Percentiles rank a stretch among this genome's conserved stretches.
Conservation (phyloP, 1,140 invertebrate species). For the Euwallacea fornicatus region DNA sequence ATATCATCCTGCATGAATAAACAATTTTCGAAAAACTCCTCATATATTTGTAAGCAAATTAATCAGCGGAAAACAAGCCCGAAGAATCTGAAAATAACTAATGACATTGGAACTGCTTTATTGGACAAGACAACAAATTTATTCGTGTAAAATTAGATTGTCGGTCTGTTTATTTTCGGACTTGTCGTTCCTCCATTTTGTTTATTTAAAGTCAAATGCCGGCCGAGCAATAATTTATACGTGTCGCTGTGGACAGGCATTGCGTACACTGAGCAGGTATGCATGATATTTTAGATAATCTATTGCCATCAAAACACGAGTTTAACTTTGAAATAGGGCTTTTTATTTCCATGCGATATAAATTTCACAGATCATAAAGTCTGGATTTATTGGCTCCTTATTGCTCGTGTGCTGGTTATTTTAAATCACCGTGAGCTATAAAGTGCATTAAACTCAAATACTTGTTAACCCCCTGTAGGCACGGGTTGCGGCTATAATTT, state of each 20-base stretch:
- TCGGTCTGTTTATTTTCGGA: constrained; percentile 29
- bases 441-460: neutral
- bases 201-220: constrained; percentile 32
- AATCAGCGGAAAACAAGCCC: neutral
- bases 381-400: constrained; percentile 25
- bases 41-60: no score
- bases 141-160: constrained; percentile 36
- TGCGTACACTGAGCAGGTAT: constrained; percentile 23
- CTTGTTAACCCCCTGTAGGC: constrained; percentile 1
- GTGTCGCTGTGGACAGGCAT: constrained; percentile 12
- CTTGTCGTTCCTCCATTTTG: constrained; percentile 20
- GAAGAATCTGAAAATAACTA: constrained; percentile 30
- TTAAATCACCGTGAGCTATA: constrained; percentile 6
- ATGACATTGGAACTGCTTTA: constrained; percentile 30
- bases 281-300: constrained; percentile 28
- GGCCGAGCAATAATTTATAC: constrained; percentile 27
- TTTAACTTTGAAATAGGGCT: constrained; percentile 25
- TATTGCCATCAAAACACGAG: constrained; percentile 30
- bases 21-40: no score
- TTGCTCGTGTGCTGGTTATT: neutral
- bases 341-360: constrained; percentile 19
- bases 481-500: neutral
- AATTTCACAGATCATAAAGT: constrained; percentile 28
- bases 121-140: constrained; percentile 35
- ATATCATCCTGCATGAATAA: no score